Evolutionary conservation across 1,140 invertebrate species (phyloP), one percentile per base, ranked within the genome.

Genomic region (Pogonus chalceus): DNA sequence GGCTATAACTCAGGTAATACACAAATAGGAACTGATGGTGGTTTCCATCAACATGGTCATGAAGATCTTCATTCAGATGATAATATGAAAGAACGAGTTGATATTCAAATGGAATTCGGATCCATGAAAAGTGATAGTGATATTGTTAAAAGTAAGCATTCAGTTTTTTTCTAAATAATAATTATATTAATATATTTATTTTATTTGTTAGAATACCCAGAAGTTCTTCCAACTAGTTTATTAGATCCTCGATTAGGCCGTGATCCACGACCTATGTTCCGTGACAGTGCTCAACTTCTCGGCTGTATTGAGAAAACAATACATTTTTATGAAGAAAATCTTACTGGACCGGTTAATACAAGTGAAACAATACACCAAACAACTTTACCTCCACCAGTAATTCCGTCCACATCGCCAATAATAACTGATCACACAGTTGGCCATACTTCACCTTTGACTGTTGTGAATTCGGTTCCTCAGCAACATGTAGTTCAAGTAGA

Each of bases 21-120:
- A 0, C 72, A 75, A 53, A 72, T 72, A 43, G 59, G 65, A 62
- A 52, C 62, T 59, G 1, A 64, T 68, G 18, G 63, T 58, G 0
- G 66, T 67, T 46, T 62, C 62, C 52, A 69, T 68, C 12, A 72
- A 68, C 47, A 60, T 69, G 1, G 71, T 68, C 53, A 73, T 0
- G 60, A 66, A 7, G 62, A 64, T 22, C 62, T 74, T 51, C 72
- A 74, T 55, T 67, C 71, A 0, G 73, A 76, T 23, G 61, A 63
- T 10, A 62, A 69, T 35, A 51, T 73, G 2, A 72, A 74, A 23
- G 67, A 74, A 53, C 58, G 70, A 2, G 67, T 65, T 2, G 69
- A 76, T 48, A 69, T 75, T 68, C 66, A 67, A 51, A 62, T 76
- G 12, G 72, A 76, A 52, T 75, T 71, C 47, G 63, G 62, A 22